Evolutionary conservation across 1,140 invertebrate species (phyloP).

Genomic region (Phymorhynchus buccinoides): DNA sequence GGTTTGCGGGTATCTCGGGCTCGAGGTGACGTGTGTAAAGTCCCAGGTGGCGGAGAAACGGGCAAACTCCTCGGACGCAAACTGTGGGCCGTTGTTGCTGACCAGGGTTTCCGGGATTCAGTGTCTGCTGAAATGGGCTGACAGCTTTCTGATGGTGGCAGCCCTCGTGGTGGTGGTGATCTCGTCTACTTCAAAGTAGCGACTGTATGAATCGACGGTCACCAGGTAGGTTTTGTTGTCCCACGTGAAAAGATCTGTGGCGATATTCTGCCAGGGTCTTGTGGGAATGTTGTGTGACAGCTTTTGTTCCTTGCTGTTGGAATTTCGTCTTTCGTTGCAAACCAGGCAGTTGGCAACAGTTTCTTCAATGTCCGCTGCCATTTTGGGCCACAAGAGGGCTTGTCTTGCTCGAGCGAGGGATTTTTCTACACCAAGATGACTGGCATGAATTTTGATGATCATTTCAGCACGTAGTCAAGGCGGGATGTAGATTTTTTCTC

Average conservation of each 20-base stretch:
- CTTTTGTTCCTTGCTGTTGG: not conserved
- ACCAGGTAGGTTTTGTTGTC: constrained; percentile 1
- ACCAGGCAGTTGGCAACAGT: not conserved
- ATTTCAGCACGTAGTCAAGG: not conserved
- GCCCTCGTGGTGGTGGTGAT: not conserved
- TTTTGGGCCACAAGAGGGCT: not conserved
- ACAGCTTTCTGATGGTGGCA: not conserved
- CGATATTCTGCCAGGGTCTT: constrained; percentile 18
- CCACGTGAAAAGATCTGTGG: not conserved
- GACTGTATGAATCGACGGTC: not conserved
- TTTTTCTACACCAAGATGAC: constrained; percentile 32
- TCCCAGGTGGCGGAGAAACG: constrained; percentile 1
- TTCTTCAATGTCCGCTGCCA: not conserved
- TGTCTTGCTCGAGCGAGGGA: not conserved
- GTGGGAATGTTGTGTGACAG: not conserved
- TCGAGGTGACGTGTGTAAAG: not conserved
- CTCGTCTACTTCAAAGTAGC: not conserved
- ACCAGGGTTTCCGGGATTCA: constrained; percentile 9
- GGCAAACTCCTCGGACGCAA: constrained; percentile 1
- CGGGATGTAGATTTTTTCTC: constrained; percentile 13
- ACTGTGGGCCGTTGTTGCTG: not conserved
- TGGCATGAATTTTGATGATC: not conserved
- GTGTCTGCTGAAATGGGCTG: not conserved
- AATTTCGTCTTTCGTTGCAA: no score
- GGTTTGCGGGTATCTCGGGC: not conserved